Evolutionary conservation across 1,140 invertebrate species (phyloP), one percentile per base, ranked within the genome.

Genomic region (Chrysopa pallens): DNA sequence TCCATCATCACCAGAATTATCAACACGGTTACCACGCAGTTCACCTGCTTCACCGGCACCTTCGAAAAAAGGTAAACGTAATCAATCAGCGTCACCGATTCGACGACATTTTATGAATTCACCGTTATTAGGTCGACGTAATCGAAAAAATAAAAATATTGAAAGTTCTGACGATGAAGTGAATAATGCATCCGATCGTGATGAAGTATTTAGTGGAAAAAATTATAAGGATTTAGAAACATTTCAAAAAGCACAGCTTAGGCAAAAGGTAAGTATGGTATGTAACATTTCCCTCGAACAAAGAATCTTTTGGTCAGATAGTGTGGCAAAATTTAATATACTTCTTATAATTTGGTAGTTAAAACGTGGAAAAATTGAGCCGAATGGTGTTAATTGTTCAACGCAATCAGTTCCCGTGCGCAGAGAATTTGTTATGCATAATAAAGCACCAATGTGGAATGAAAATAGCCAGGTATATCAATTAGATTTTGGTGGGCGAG

Each of bases 381-480:
- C 68, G 1, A 70, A 70, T 48, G 72, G 70, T 17, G 62, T 57
- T 12, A 56, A 53, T 15, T 63, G 60, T 28, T 57, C 59, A 36
- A 60, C 66, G 39, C 65, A 67, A 48, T 42, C 60, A 15, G 60
- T 70, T 43, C 66, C 67, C 4, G 67, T 73, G 49, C 65, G 75
- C 35, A 63, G 77, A 17, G 84, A 93, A 61, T 88, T 96, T 58
- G 77, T 92, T 12, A 92, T 98, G 87, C 87, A 96, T 60, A 98
- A 98, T 62, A 98, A 98, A 64, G 92, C 93, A 31, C 95, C 95
- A 5, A 87, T 98, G 75, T 98, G 95, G 95, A 98, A 98, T 64
- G 95, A 98, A 63, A 87, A 88, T 57, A 94, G 87, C 58, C 94
- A 98, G 63, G 95, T 98, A 6, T 98, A 98, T 66, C 95, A 98